Evolutionary conservation across 2,797 vertebrate genomes (phyloP).

Genomic region (Falco cherrug): DNA sequence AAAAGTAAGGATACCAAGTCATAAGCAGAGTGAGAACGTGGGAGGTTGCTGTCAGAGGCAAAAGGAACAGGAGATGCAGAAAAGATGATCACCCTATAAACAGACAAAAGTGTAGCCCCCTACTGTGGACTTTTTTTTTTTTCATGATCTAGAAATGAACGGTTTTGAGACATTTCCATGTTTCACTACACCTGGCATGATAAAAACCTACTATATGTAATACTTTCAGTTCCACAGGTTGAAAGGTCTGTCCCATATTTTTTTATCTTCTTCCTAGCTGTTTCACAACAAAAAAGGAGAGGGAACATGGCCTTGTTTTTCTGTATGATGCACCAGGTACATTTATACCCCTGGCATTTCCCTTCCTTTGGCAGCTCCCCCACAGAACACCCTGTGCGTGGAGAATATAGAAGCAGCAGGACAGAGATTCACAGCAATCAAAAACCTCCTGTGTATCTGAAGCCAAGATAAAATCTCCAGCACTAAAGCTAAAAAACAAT

Average conservation of each 20-base stretch:
- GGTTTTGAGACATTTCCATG: rapidly evolving
- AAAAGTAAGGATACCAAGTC: background rate
- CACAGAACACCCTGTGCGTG: background rate
- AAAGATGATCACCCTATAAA: background rate
- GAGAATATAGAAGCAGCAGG: constrained; percentile 36
- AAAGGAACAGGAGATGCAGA: background rate
- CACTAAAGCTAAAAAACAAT: background rate
- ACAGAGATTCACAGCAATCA: background rate
- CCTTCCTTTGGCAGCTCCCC: constrained; percentile 9
- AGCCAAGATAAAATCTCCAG: background rate
- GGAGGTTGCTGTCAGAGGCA: background rate
- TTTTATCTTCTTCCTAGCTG: background rate
- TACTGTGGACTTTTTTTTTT: background rate
- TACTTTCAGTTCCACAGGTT: background rate
- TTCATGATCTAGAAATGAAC: background rate
- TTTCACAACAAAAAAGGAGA: background rate
- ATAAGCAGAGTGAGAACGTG: background rate
- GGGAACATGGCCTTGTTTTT: background rate
- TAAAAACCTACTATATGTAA: background rate
- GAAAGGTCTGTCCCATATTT: background rate
- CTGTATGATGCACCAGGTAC: background rate
- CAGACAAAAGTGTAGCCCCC: background rate
- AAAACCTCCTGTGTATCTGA: background rate
- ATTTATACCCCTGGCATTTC: constrained; percentile 41
- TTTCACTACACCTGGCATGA: background rate